Conservation (phyloP, 2,113 vertebrate genomes). For the Anhinga anhinga region DNA sequence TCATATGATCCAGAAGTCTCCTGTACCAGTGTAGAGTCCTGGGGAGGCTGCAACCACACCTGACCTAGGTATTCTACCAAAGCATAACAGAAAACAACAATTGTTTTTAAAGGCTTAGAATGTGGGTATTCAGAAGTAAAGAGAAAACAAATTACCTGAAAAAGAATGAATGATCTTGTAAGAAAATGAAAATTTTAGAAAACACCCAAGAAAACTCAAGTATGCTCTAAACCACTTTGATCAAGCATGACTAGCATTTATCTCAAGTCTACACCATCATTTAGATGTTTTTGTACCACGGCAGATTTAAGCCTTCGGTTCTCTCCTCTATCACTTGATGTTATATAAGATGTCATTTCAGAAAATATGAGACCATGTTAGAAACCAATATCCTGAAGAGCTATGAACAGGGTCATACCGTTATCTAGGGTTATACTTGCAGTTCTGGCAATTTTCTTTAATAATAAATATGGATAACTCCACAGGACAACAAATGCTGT, state of each 20-base stretch:
- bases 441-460: constrained; percentile 27
- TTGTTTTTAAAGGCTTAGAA: not conserved
- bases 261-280: not conserved
- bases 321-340: not conserved
- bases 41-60: not conserved
- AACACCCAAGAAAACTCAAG: not conserved
- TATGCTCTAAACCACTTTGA: not conserved
- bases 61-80: not conserved
- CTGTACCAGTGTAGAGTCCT: not conserved
- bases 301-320: constrained; percentile 12
- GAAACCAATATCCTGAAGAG: constrained; percentile 64
- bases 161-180: not conserved
- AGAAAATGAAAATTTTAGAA: not conserved
- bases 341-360: constrained; percentile 47
- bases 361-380: constrained; percentile 30
- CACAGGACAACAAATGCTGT: not conserved
- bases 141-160: not conserved
- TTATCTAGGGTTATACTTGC: constrained; percentile 29
- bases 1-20: not conserved
- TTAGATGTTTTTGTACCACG: not conserved
- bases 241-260: not conserved
- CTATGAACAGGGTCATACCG: not conserved
- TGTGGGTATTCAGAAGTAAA: not conserved
- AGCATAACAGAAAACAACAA: not conserved
- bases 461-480: constrained; percentile 37